A percentile compares a stretch with the other conserved stretches of the same genome.
Evolutionary conservation across 1,140 invertebrate genomes (phyloP).

Genomic region (Hylaeus volcanicus): DNA sequence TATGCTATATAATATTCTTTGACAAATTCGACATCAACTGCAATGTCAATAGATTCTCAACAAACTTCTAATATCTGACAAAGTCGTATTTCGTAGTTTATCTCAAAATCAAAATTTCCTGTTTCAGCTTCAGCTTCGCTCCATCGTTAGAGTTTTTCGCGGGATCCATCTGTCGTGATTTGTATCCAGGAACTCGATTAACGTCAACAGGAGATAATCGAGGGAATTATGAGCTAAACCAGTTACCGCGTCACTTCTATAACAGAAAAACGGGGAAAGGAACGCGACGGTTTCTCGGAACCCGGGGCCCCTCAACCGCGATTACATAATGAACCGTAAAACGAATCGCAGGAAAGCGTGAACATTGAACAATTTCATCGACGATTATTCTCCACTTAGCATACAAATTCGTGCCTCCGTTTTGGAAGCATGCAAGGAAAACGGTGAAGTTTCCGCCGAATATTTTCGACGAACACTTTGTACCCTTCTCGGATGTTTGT

Average conservation of each 20-base stretch:
- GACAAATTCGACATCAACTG: too few relatives aligned
- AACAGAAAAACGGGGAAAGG: neutral
- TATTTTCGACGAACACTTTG: constrained; percentile 4
- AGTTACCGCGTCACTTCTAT: neutral
- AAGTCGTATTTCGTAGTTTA: too few relatives aligned
- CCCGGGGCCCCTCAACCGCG: neutral
- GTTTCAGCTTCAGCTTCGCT: neutral
- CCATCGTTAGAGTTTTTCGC: neutral
- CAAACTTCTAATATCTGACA: too few relatives aligned
- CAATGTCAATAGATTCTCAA: too few relatives aligned
- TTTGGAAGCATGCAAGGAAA: neutral
- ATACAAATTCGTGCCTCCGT: neutral
- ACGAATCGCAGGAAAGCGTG: neutral
- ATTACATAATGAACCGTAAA: neutral
- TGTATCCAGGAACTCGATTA: neutral
- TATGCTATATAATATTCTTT: too few relatives aligned
- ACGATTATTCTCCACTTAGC: neutral
- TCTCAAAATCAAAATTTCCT: neutral
- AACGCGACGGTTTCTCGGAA: neutral
- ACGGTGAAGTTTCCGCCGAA: neutral
- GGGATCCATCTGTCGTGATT: neutral
- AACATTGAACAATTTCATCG: neutral
- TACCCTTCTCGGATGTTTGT: constrained; percentile 1
- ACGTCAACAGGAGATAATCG: neutral
- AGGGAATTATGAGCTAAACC: neutral